A percentile compares a stretch with the other conserved stretches of the same genome.
Conservation (phyloP, 2,888 invertebrate genomes). For the Stenichneumon culpator region DNA sequence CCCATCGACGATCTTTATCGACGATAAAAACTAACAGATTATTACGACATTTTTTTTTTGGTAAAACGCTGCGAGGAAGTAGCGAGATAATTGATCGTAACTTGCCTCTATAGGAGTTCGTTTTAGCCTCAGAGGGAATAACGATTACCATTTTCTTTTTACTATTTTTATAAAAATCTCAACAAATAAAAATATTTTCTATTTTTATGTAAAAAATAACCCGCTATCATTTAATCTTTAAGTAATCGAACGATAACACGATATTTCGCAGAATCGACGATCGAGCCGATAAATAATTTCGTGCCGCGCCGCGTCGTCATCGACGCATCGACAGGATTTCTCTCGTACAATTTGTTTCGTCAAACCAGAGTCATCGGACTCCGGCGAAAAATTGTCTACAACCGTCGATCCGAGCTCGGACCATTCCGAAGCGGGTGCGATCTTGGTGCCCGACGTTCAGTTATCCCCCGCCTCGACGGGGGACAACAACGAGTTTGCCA, state of each 20-base stretch:
- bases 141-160: not conserved
- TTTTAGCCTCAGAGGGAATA: not conserved
- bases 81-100: constrained; percentile 9
- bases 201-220: too few relatives aligned
- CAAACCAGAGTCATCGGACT: constrained; percentile 24
- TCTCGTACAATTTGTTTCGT: not conserved
- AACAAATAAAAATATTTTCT: not conserved
- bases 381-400: constrained; percentile 4
- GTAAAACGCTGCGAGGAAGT: constrained; percentile 22
- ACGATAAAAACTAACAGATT: constrained; percentile 48
- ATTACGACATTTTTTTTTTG: constrained; percentile 35
- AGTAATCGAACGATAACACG: too few relatives aligned
- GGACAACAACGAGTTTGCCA: constrained; percentile 62
- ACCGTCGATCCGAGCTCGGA: constrained; percentile 9
- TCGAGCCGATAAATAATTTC: too few relatives aligned
- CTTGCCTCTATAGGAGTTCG: not conserved
- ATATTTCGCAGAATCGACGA: too few relatives aligned
- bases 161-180: not conserved
- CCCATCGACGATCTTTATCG: constrained; percentile 59
- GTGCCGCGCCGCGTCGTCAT: too few relatives aligned
- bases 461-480: constrained; percentile 9
- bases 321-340: too few relatives aligned
- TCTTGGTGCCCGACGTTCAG: constrained; percentile 28
- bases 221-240: too few relatives aligned
- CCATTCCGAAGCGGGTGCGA: constrained; percentile 10